Percentiles rank a stretch among this genome's conserved stretches.
phyloP scores from a whole-genome alignment of 1,140 invertebrate genomes.

The Listronotus bonariensis region DNA sequence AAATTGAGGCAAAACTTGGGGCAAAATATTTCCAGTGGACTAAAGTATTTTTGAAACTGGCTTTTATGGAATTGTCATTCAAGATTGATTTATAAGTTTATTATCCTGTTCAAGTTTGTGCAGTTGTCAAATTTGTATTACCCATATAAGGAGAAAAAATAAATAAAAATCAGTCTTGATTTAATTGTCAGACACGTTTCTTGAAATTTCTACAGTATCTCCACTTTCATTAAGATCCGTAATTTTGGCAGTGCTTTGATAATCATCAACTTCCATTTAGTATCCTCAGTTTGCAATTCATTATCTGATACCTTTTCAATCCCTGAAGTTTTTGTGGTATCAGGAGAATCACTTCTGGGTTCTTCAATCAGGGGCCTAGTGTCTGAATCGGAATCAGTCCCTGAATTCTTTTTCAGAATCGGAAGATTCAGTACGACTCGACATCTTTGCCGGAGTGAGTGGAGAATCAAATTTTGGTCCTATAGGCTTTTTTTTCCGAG shows the following conservation, averaged over 20 bases:
- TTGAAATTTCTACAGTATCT: constrained; percentile 3
- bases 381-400: constrained; percentile 40
- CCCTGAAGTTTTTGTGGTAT: constrained; percentile 11
- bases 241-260: constrained; percentile 2
- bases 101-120: no score
- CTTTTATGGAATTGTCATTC: no score
- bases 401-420: constrained; percentile 48
- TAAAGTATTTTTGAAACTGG: no score
- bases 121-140: no score
- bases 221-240: neutral
- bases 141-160: no score
- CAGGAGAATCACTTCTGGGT: constrained; percentile 17
- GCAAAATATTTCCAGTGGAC: no score
- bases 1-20: no score
- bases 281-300: constrained; percentile 8
- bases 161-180: constrained; percentile 9
- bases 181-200: constrained; percentile 10
- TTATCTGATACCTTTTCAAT: constrained; percentile 15
- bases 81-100: no score
- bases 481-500: constrained; percentile 77
- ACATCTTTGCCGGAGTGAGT: constrained; percentile 8
- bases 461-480: constrained; percentile 66
- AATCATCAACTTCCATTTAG: constrained; percentile 11
- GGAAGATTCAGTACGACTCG: constrained; percentile 36
- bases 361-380: constrained; percentile 12